These are phyloP conservation scores for Piezodorus guildinii DNA, from an alignment of 1,140 invertebrate genomes.

Conservation along the genomic window DNA sequence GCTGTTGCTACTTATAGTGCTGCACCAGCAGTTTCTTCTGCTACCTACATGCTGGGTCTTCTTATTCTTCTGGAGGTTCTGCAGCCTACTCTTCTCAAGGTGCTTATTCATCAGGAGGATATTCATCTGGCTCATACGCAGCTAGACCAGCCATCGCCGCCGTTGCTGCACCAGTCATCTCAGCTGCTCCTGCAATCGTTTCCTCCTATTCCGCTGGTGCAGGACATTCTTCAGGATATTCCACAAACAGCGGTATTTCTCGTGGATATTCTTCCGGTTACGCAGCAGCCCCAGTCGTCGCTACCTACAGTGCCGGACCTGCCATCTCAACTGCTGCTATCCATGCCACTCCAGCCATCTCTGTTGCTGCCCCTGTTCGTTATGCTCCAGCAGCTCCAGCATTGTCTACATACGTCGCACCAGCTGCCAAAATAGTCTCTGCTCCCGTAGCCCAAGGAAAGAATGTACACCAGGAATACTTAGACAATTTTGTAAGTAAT, in stretches of 20 bases:
- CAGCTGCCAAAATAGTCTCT: constrained; percentile 16
- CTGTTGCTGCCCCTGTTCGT: constrained; percentile 1
- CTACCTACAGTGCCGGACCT: constrained; percentile 14
- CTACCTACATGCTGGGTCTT: background rate
- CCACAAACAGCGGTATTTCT: background rate
- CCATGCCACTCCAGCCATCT: constrained; percentile 12
- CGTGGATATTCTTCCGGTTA: background rate
- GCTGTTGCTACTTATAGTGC: constrained; percentile 22
- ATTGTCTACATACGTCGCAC: constrained; percentile 15
- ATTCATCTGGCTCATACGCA: background rate
- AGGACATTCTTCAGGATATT: background rate
- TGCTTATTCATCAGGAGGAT: background rate
- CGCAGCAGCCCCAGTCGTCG: constrained; percentile 7
- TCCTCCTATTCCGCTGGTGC: background rate
- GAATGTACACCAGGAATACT: constrained; percentile 25
- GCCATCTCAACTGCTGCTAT: constrained; percentile 17
- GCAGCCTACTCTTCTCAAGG: constrained; percentile 11
- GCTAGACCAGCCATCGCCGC: background rate
- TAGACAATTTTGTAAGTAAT: constrained; percentile 29
- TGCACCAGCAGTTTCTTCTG: constrained; percentile 10
- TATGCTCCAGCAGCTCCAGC: constrained; percentile 17
- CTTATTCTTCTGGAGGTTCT: constrained; percentile 4
- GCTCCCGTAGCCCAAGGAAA: constrained; percentile 22
- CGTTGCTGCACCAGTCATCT: background rate
- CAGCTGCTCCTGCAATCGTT: background rate